phyloP scores from a whole-genome alignment of 64 coral and sea anemone species.

The Montipora capricornis region DNA sequence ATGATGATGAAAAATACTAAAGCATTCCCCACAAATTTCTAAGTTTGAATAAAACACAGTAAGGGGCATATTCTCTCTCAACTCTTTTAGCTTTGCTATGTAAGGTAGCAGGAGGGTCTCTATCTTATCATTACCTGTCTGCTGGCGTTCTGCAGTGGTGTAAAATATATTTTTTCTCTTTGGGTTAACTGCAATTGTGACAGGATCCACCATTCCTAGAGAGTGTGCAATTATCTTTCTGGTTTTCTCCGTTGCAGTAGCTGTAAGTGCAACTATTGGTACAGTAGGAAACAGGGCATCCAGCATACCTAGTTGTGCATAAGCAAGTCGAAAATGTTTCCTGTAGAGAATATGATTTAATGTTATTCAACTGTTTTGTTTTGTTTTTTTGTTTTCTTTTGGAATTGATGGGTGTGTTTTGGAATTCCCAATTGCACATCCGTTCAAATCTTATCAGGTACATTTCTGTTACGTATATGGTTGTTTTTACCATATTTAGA shows the following conservation, averaged over 20 bases:
- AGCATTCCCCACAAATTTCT: too few relatives aligned
- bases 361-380: too few relatives aligned
- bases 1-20: too few relatives aligned
- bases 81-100: not conserved
- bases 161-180: constrained; percentile 1
- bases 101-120: constrained; percentile 10
- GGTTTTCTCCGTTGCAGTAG: constrained; percentile 33
- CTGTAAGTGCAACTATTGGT: constrained; percentile 10
- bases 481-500: too few relatives aligned
- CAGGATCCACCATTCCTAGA: constrained; percentile 15
- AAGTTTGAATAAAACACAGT: too few relatives aligned
- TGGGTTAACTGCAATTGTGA: not conserved
- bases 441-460: too few relatives aligned
- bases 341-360: too few relatives aligned
- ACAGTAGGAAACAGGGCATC: constrained; percentile 17
- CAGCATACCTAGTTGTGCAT: constrained; percentile 23
- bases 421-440: too few relatives aligned
- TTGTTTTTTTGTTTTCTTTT: too few relatives aligned
- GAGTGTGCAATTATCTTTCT: constrained; percentile 7
- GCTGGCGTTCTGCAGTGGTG: not conserved
- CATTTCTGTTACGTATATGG: too few relatives aligned
- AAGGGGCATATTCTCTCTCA: too few relatives aligned
- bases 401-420: too few relatives aligned
- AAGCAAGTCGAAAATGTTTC: not conserved
- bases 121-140: constrained; percentile 17